These are phyloP conservation scores for Chaetophractus vellerosus DNA, from an alignment of 2,797 vertebrate genomes.

Conservation along the genomic window DNA sequence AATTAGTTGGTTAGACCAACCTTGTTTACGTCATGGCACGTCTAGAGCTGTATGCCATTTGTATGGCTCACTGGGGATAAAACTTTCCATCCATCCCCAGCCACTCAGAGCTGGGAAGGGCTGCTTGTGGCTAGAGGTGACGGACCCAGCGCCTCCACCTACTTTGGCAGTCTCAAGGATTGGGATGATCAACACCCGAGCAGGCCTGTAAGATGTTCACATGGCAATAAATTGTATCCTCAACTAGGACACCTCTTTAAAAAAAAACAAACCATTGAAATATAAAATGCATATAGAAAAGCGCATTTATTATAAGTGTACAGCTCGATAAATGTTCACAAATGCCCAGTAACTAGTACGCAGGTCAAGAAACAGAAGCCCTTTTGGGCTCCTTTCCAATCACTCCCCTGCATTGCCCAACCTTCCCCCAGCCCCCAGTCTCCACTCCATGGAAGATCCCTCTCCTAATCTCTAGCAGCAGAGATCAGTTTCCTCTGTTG, in stretches of 20 bases:
- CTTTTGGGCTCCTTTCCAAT: not conserved
- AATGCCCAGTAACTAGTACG: not conserved
- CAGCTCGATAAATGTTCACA: not conserved
- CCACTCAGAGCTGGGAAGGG: not conserved
- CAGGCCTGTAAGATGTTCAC: not conserved
- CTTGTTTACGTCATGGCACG: not conserved
- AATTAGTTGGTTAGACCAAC: not conserved
- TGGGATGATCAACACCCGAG: fast-evolving
- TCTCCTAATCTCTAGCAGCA: not conserved
- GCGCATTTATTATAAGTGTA: not conserved
- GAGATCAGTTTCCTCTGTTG: not conserved
- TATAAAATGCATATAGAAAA: not conserved
- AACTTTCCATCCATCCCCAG: not conserved
- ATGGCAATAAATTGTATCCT: not conserved
- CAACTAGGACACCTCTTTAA: not conserved
- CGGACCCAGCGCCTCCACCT: not conserved
- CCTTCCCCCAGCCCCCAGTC: not conserved
- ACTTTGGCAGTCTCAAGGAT: fast-evolving
- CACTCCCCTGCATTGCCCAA: not conserved
- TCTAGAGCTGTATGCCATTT: not conserved
- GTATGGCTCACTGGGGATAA: not conserved
- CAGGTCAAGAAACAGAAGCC: not conserved
- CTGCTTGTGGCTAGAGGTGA: not conserved
- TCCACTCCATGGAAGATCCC: not conserved
- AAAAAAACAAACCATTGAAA: not conserved